Base-by-base conservation (phyloP, 2,888 invertebrate genomes). In the Platycheirus albimanus region DNA sequence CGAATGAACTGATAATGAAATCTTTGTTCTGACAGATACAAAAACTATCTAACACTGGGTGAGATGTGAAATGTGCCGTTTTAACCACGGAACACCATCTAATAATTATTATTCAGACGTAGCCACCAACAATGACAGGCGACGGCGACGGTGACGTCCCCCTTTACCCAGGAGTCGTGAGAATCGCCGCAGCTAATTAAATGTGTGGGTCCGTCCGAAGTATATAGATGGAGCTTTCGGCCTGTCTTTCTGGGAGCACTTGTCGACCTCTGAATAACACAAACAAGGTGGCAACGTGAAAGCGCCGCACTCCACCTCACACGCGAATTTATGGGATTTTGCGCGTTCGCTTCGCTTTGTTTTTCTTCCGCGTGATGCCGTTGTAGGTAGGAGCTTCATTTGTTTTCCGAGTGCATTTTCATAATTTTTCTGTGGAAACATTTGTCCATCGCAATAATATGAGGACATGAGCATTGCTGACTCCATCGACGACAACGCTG, bases 341-440 rank as follows among this genome's bases (percentile, higher is more conserved):
- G 72, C 72, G 81, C 77, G 63, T 77, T 83, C 38, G 20, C 67
- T 77, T 83, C 38, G 20, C 67, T 71, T 72, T 66, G 72, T 69
- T 69, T 78, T 51, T 17, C 61, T 83, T 83, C 72, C 83, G 83
- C 69, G 78, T 83, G 76, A 49, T 70, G 66, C 24, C 15, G 54
- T 74, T 71, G 77, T 72, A 71, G 81, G 77, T 77, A 71, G 81
- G 77, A 72, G 72, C 67, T 77, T 83, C 72, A 83, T 77, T 83
- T 83, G 71, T 78, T 74, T 66, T 78, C 71, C 70, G 66, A 71
- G 49, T 67, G 72, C 47, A 83, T 78, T 83, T 83, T 78, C 78
- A 83, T 83, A 83, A 83, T 78, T 83, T 83, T 83, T 83, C 78
- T 83, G 83, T 83, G 78, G 83, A 69, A 74, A 83, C 78, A 78